These are phyloP conservation scores for Ormyrus labotus DNA, from an alignment of 2,888 invertebrate genomes.

Conservation along the genomic window DNA sequence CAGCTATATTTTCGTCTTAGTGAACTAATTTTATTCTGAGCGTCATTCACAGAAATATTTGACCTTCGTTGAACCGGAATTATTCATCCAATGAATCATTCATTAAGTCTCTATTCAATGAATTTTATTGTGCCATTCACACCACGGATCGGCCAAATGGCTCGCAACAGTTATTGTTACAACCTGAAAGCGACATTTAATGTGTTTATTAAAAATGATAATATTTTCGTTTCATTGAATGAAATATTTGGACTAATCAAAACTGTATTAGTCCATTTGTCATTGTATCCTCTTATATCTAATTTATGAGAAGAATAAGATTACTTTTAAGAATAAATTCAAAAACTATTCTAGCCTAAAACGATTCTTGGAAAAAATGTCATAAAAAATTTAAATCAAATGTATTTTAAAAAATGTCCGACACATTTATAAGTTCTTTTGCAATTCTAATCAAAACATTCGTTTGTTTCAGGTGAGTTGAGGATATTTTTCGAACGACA, in stretches of 20 bases:
- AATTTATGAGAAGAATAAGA: background rate
- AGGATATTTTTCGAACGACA: too few species aligned
- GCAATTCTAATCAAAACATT: too few species aligned
- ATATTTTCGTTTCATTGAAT: constrained; percentile 32
- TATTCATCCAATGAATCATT: constrained; percentile 57
- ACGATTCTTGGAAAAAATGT: too few species aligned
- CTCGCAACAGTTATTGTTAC: constrained; percentile 32
- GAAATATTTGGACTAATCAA: constrained; percentile 3
- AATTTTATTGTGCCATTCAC: constrained; percentile 52
- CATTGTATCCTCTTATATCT: background rate
- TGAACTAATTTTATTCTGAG: constrained; percentile 10
- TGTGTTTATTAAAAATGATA: constrained; percentile 42
- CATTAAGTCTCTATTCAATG: constrained; percentile 53
- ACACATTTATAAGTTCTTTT: too few species aligned
- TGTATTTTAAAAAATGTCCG: too few species aligned
- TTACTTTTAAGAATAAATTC: too few species aligned
- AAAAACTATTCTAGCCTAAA: too few species aligned
- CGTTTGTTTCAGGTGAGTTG: too few species aligned
- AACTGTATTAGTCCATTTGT: background rate
- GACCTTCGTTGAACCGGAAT: constrained; percentile 50
- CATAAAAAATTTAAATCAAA: too few species aligned
- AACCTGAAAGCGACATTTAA: constrained; percentile 43
- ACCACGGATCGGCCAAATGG: constrained; percentile 34
- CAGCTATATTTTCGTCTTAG: background rate
- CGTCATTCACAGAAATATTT: constrained; percentile 45